A percentile compares a stretch with the other conserved stretches of the same genome.
Evolutionary conservation across 2,888 invertebrate genomes (phyloP).

Genomic region (Deilephila elpenor): DNA sequence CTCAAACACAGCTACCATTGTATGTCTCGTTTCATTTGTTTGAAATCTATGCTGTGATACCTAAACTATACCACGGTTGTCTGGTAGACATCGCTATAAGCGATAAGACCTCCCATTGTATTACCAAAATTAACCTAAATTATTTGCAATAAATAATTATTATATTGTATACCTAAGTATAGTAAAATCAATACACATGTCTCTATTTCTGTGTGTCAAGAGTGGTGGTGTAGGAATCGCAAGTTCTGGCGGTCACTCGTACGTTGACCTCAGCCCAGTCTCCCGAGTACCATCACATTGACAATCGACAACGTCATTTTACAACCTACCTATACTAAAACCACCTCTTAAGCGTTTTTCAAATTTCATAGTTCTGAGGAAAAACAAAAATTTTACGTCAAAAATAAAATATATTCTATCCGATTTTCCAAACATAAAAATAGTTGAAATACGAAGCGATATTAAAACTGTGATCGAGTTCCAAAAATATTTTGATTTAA

Average conservation of each 20-base stretch:
- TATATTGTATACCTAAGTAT: not conserved
- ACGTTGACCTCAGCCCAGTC: slow-evolving; percentile 66
- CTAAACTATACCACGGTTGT: too few species aligned
- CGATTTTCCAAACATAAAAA: too few species aligned
- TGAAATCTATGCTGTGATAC: not conserved
- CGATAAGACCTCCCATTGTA: too few species aligned
- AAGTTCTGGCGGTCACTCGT: slow-evolving; percentile 63
- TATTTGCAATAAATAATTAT: too few species aligned
- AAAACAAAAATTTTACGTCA: not conserved
- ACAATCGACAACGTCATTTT: slow-evolving; percentile 54
- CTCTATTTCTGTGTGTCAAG: slow-evolving; percentile 36
- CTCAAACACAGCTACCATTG: too few species aligned
- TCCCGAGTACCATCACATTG: slow-evolving; percentile 54
- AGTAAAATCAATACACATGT: not conserved
- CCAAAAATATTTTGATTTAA: too few species aligned
- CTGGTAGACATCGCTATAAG: too few species aligned
- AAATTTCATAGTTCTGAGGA: not conserved
- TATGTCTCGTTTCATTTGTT: not conserved
- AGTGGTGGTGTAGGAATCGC: slow-evolving; percentile 47
- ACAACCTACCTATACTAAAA: slow-evolving; percentile 38
- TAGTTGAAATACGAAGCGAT: too few species aligned
- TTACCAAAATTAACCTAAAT: too few species aligned
- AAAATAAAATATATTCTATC: too few species aligned
- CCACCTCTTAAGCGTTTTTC: not conserved
- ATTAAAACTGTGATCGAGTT: too few species aligned